Percentiles rank a stretch among this genome's conserved stretches.
These are phyloP conservation scores for Poecilobothrus nobilitatus DNA, from an alignment of 2,888 invertebrate species.

Conservation along the genomic window DNA sequence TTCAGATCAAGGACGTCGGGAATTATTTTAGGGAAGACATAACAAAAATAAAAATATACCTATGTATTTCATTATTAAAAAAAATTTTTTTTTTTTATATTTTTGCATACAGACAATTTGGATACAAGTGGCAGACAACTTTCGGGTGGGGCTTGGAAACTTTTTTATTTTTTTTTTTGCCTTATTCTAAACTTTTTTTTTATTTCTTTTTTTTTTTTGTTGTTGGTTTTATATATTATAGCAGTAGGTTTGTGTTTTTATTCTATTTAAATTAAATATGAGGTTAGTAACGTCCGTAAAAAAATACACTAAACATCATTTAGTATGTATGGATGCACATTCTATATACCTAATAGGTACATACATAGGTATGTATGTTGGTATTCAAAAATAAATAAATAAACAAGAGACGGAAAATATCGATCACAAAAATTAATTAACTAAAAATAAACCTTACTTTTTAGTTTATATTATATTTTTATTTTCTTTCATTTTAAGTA, in stretches of 20 bases:
- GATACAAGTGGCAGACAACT: not conserved
- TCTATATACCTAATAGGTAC: too few species aligned
- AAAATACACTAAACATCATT: not conserved
- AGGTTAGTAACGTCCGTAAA: not conserved
- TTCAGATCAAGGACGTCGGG: slow-evolving; percentile 3
- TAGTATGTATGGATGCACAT: too few species aligned
- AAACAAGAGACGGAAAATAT: not conserved
- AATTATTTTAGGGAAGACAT: not conserved
- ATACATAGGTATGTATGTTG: too few species aligned
- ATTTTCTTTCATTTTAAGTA: too few species aligned
- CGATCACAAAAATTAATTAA: not conserved
- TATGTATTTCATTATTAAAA: not conserved
- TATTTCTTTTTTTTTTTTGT: too few species aligned
- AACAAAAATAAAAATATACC: too few species aligned
- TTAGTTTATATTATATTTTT: too few species aligned
- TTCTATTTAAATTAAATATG: not conserved
- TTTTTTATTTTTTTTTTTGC: not conserved
- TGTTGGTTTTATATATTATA: too few species aligned
- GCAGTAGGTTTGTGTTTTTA: too few species aligned
- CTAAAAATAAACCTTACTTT: too few species aligned
- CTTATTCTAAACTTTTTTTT: too few species aligned
- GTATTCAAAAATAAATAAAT: not conserved
- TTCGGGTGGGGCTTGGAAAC: not conserved
- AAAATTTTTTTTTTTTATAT: not conserved
- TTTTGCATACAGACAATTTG: not conserved